Base-by-base conservation (phyloP, 2,113 vertebrate genomes). In the Picathartes gymnocephalus region DNA sequence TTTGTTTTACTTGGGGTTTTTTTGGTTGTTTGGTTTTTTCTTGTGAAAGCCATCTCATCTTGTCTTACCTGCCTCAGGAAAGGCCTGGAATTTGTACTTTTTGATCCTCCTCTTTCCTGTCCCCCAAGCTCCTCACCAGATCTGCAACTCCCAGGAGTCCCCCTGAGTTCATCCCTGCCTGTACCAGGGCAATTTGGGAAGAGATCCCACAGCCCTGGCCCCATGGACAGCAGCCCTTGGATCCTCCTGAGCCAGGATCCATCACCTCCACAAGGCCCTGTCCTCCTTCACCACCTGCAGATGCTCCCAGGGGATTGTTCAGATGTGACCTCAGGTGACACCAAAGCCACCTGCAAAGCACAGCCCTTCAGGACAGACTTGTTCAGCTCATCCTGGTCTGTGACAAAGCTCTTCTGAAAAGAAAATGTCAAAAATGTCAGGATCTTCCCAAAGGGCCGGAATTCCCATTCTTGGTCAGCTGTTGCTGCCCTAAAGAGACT, bases 141-240 rank as follows among this genome's bases (percentile, higher is more conserved):
- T 21, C 42, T 61, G 45, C 18, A 47, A 18, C 1, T 4, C 12
- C 39, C 31, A 6, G 13, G 15, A 61, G 16, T 6, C 17, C 18
- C 15, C 39, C 31, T 6, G 4, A 62, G 8, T 37, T 71, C 33
- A 42, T 10, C 48, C 30, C 7, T 39, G 22, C 27, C 17, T 33
- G 45, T 14, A 20, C 23, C 37, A 51, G 56, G 39, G 33, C 35
- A 33, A 24, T 0, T 6, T 30, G 7, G 22, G 19, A 6, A 28
- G 31, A 62, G 16, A 62, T 50, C 9, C 51, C 47, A 23, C 15
- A 69, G 40, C 14, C 39, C 27, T 25, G 4, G 15, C 65, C 42
- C 35, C 14, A 51, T 1, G 1, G 15, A 17, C 0, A 3, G 22
- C 80, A 65, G 19, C 35, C 9, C 28, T 28, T 37, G 30, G 22